Evolutionary conservation across 2,888 invertebrate genomes (phyloP), one percentile per base, ranked within the genome.

Genomic region (Hylaea fasciaria): DNA sequence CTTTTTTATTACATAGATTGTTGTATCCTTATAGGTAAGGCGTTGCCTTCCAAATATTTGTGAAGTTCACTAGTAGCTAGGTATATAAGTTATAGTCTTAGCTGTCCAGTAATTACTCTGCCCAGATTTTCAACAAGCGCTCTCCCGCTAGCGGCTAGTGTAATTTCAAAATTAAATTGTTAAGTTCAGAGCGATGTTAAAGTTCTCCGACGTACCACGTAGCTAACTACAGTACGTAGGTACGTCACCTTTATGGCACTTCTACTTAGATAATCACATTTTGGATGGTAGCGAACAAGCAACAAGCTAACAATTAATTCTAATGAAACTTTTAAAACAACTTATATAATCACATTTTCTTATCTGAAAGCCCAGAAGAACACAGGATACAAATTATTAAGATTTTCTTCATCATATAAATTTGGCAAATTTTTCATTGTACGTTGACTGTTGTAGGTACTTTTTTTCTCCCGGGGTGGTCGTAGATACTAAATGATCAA

Each of bases 281-380:
- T 64, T 62, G 65, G 68, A 68, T 73, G 71, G 62, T 66, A 50
- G 50, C 66, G 61, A 64, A 58, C 64, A 70, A 66, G 65, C 70
- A 65, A 62, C 41, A 52, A 60, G 45, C 43, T 39, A 45, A 37
- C 32, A 53, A 53, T 46, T 35, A 28, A 17, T 17, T 14, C 8
- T 28, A 46, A 53, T 53, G 5, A 53, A 53, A 45, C 53, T 39
- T 32, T 53, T 37, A 13, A 39, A 39, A 28, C 45, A 39, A 46
- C 37, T 53, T 22, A 45, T 39, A 49, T 32, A 41, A 46, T 53
- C 47, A 47, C 47, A 17, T 43, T 35, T 37, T 49, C 9, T 37
- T 35, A 43, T 32, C 32, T 29, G 13, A 14, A 32, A 8, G 5
- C 37, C 37, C 13, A 17, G 45, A 0, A 22, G 39, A 39, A 49